Conservation (phyloP, 2,113 vertebrate species). For the Nycticebus coucang region DNA sequence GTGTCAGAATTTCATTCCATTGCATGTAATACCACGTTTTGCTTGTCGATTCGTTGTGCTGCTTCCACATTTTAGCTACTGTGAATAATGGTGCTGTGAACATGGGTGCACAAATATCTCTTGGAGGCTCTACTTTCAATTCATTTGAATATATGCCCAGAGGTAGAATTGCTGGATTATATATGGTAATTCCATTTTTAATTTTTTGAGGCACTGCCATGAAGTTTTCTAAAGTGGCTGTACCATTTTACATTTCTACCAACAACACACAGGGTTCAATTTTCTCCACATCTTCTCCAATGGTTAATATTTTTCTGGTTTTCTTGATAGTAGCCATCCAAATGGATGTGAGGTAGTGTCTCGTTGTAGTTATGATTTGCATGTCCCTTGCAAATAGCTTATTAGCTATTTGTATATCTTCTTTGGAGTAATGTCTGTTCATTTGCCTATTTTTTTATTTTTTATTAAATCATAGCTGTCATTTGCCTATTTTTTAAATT, state of each 20-base stretch:
- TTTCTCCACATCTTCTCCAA: background rate
- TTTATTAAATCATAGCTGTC: no score
- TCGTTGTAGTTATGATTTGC: background rate
- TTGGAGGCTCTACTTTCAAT: background rate
- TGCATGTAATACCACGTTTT: background rate
- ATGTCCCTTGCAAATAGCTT: background rate
- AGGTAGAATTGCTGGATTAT: background rate
- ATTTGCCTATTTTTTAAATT: background rate
- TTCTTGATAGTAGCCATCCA: background rate
- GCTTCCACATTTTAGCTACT: background rate
- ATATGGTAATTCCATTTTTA: background rate
- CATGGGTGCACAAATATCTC: background rate
- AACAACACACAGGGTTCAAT: background rate
- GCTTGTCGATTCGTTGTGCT: background rate
- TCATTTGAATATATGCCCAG: background rate
- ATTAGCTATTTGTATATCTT: background rate
- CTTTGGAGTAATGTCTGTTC: background rate
- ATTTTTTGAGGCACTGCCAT: background rate
- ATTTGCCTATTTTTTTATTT: background rate
- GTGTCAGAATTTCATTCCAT: background rate
- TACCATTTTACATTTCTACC: background rate
- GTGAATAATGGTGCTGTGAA: background rate
- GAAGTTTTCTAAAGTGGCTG: background rate
- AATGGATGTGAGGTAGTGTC: background rate
- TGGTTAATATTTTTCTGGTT: no score